These are phyloP conservation scores for Vanacampus margaritifer DNA, from an alignment of 2,113 vertebrate species.

Conservation along the genomic window DNA sequence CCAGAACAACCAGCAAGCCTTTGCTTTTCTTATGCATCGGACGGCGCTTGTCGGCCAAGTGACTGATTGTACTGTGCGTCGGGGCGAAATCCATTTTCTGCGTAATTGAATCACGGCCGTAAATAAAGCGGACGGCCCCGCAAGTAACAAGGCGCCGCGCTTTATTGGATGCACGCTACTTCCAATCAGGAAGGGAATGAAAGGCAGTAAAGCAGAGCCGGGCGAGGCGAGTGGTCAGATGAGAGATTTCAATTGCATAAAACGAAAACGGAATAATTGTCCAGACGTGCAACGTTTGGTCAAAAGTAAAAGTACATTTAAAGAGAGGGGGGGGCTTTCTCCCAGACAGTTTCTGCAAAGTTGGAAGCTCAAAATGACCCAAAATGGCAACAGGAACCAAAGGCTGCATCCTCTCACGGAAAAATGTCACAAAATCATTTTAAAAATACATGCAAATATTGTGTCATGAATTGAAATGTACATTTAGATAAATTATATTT, in stretches of 20 bases:
- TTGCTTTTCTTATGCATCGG: conserved; percentile 50
- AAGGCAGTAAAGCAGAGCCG: conserved; percentile 11
- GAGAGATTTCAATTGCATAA: not conserved
- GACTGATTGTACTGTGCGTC: conserved; percentile 36
- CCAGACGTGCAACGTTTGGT: not conserved
- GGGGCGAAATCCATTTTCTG: conserved; percentile 57
- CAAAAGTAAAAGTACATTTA: not conserved
- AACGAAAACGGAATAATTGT: not conserved
- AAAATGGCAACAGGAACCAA: not conserved
- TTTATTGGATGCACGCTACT: conserved; percentile 19
- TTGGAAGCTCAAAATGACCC: not conserved
- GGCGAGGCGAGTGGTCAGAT: too few species aligned
- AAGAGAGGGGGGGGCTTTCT: not conserved
- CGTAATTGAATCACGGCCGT: conserved; percentile 52
- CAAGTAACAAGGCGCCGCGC: conserved; percentile 35
- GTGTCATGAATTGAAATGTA: too few species aligned
- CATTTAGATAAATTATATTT: too few species aligned
- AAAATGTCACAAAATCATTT: too few species aligned
- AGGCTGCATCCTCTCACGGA: too few species aligned
- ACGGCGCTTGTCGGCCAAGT: conserved; percentile 45
- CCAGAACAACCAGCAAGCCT: conserved; percentile 37
- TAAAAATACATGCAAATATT: too few species aligned
- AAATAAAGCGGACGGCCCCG: conserved; percentile 49
- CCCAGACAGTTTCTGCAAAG: not conserved
- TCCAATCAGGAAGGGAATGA: conserved; percentile 31